Evolutionary conservation across 2,113 vertebrate genomes (phyloP).

Genomic region (Trichomycterus rosablanca): DNA sequence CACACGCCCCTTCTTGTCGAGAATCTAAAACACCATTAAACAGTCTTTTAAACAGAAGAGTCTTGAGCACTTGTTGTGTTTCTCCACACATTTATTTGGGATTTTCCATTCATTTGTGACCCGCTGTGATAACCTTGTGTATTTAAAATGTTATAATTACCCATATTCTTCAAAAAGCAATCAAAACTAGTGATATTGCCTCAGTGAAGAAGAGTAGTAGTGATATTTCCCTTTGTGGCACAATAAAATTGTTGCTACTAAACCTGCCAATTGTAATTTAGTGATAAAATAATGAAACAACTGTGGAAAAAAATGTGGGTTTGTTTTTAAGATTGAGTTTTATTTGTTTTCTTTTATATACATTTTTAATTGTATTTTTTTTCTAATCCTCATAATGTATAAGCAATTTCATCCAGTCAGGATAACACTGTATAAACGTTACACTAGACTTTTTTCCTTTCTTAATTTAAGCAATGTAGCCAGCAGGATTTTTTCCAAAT

Average conservation of each 20-base stretch:
- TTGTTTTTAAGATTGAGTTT: no score
- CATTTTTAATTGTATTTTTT: slow-evolving; percentile 8
- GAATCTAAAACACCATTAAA: no score
- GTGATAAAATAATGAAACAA: slow-evolving; percentile 43
- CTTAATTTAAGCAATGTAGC: slow-evolving; percentile 77
- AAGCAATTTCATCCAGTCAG: slow-evolving; percentile 72
- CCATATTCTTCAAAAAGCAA: slow-evolving; percentile 64
- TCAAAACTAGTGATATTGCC: slow-evolving; percentile 42
- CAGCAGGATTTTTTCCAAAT: slow-evolving; percentile 78
- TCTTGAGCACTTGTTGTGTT: no score
- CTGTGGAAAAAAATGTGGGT: no score
- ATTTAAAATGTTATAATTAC: no score
- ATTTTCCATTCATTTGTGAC: no score
- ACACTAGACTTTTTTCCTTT: slow-evolving; percentile 58
- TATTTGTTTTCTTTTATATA: slow-evolving; percentile 19
- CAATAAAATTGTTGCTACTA: slow-evolving; percentile 62
- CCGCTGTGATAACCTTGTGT: no score
- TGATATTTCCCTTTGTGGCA: slow-evolving; percentile 59
- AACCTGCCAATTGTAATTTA: slow-evolving; percentile 74
- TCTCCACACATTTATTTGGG: no score
- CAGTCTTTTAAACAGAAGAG: no score
- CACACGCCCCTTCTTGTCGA: no score
- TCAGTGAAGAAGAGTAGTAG: slow-evolving; percentile 29
- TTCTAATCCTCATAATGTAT: slow-evolving; percentile 66
- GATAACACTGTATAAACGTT: slow-evolving; percentile 72